Evolutionary conservation across 2,888 invertebrate species (phyloP), one percentile per base, ranked within the genome.

Genomic region (Selenia dentaria): DNA sequence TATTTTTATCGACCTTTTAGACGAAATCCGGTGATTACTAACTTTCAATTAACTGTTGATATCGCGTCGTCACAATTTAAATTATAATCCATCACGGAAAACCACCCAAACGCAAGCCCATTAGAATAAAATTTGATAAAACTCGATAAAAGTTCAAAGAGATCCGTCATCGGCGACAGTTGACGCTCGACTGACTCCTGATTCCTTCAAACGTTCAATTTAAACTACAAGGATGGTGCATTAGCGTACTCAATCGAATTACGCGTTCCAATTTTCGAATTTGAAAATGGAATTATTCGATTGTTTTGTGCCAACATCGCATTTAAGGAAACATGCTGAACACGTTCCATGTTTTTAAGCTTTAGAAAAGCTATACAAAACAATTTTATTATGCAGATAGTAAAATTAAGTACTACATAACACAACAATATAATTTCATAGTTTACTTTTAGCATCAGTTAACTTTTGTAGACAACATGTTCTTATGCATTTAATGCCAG

Each of bases 171-270:
- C 60, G 60, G 48, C 59, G 67, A 62, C 61, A 59, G 59, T 59
- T 58, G 56, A 58, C 69, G 78, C 70, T 64, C 64, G 71, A 79
- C 70, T 81, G 79, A 69, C 27, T 70, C 54, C 71, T 74, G 74
- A 83, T 81, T 75, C 74, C 70, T 76, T 74, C 72, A 72, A 79
- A 78, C 82, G 74, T 71, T 66, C 79, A 68, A 78, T 85, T 82
- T 81, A 75, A 73, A 75, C 63, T 67, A 85, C 86, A 86, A 73
- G 83, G 67, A 71, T 79, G 70, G 67, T 64, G 83, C 86, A 86
- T 86, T 86, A 84, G 74, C 75, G 67, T 62, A 59, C 66, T 67
- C 79, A 82, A 84, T 83, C 67, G 79, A 83, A 80, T 86, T 80
- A 83, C 67, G 64, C 70, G 74, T 74, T 79, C 74, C 64, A 71